These are phyloP conservation scores for Actinia equina DNA, from an alignment of 64 coral and sea anemone species.

Conservation along the genomic window DNA sequence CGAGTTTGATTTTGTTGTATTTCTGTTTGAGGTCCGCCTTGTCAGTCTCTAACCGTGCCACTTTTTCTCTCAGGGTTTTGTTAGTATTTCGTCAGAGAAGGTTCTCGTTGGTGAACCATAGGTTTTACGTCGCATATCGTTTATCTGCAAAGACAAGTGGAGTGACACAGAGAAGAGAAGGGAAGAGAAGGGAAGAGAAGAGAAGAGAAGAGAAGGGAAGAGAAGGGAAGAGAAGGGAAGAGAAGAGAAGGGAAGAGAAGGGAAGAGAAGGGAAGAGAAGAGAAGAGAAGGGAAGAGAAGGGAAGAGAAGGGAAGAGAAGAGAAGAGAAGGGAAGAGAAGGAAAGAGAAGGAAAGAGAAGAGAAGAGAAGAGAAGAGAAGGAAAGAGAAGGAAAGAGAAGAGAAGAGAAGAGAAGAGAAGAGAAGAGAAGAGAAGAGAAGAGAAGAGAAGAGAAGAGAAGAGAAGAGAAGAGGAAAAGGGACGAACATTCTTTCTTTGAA, in stretches of 20 bases:
- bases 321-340: too few relatives aligned
- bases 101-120: neutral
- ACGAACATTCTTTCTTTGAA: neutral
- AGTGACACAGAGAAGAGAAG: too few relatives aligned
- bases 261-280: too few relatives aligned
- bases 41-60: slow-evolving; percentile 2
- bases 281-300: too few relatives aligned
- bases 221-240: too few relatives aligned
- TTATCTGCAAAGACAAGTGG: neutral
- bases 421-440: neutral
- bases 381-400: neutral
- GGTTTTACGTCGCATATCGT: neutral
- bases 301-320: too few relatives aligned
- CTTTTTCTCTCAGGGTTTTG: neutral
- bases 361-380: neutral
- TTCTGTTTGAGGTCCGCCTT: slow-evolving; percentile 24
- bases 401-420: neutral
- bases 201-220: too few relatives aligned
- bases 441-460: neutral
- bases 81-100: neutral
- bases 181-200: too few relatives aligned
- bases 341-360: neutral
- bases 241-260: too few relatives aligned
- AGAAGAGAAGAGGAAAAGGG: neutral
- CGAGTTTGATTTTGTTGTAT: slow-evolving; percentile 26